Evolutionary conservation across 2,888 invertebrate genomes (phyloP).

Genomic region (Sturmia bella): DNA sequence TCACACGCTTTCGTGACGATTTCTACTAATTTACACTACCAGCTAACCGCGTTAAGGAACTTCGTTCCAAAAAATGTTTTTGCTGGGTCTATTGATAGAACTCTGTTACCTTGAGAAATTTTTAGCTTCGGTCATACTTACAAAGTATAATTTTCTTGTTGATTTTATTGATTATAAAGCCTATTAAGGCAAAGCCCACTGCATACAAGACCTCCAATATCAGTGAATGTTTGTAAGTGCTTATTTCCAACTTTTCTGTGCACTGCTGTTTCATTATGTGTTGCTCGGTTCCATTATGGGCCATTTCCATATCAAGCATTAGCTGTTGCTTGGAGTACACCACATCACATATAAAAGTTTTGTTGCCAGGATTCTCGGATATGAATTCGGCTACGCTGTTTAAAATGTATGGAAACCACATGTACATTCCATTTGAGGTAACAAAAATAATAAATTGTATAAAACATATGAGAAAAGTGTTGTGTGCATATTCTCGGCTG

Average conservation of each 20-base stretch:
- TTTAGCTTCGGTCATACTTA: constrained; percentile 67
- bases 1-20: too few relatives aligned
- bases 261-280: constrained; percentile 67
- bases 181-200: constrained; percentile 76
- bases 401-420: constrained; percentile 80
- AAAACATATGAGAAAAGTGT: constrained; percentile 76
- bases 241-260: constrained; percentile 75
- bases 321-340: constrained; percentile 72
- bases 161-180: constrained; percentile 75
- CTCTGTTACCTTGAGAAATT: not conserved
- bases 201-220: constrained; percentile 76
- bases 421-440: constrained; percentile 79
- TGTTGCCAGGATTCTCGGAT: constrained; percentile 73
- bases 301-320: constrained; percentile 52
- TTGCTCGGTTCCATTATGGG: constrained; percentile 1
- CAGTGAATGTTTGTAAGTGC: constrained; percentile 76
- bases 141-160: constrained; percentile 76
- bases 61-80: too few relatives aligned
- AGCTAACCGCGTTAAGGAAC: too few relatives aligned
- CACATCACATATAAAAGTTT: constrained; percentile 76
- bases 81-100: too few relatives aligned
- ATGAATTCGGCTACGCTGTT: constrained; percentile 77
- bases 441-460: constrained; percentile 79
- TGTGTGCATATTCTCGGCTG: constrained; percentile 74
- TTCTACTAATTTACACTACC: too few relatives aligned